phyloP scores from a whole-genome alignment of 2,797 vertebrate species.

The Smutsia gigantea region DNA sequence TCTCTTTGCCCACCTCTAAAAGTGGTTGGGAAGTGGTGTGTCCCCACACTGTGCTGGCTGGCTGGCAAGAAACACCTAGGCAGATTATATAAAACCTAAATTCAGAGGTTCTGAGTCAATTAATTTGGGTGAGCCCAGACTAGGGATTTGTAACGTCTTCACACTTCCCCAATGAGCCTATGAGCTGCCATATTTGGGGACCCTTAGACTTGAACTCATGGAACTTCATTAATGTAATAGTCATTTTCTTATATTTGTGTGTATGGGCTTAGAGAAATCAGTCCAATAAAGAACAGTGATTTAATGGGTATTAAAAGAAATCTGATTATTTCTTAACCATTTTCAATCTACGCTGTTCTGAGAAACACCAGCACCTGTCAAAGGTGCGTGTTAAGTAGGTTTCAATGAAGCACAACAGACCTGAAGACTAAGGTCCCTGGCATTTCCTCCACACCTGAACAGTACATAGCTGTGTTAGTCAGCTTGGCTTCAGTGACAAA shows the following conservation, averaged over 20 bases:
- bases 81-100: neutral
- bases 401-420: neutral
- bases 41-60: neutral
- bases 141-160: neutral
- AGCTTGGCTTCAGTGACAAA: neutral
- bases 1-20: neutral
- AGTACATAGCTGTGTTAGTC: neutral
- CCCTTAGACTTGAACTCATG: neutral
- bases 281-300: neutral
- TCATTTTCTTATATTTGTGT: neutral
- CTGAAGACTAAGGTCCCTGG: neutral
- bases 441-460: neutral
- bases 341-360: neutral
- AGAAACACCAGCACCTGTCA: neutral
- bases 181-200: neutral
- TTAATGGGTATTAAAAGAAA: neutral
- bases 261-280: neutral
- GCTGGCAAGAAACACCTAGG: neutral
- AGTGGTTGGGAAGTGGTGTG: neutral
- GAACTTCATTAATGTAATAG: too few species aligned
- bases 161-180: neutral
- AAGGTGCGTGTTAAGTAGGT: neutral
- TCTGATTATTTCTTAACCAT: neutral
- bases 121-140: neutral
- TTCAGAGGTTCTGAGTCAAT: neutral